Evolutionary conservation across 2,888 invertebrate species (phyloP).

Genomic region (Dryococelus australis): DNA sequence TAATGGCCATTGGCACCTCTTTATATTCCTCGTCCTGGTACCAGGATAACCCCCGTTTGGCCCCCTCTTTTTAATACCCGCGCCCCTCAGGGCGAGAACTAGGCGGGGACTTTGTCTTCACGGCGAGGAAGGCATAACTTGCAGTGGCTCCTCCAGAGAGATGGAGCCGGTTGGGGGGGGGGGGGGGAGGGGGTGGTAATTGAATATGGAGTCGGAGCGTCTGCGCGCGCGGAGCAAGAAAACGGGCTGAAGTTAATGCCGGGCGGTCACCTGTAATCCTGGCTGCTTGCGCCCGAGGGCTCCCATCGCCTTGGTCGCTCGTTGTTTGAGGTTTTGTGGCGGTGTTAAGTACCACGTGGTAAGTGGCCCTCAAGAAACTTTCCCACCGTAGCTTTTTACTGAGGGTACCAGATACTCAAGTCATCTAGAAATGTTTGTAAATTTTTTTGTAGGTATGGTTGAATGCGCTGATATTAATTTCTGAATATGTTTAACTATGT

Average conservation of each 20-base stretch:
- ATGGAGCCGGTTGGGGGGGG: too few species aligned
- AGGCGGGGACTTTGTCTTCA: background rate
- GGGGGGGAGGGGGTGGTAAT: background rate
- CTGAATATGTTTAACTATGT: too few species aligned
- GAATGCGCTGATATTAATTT: too few species aligned
- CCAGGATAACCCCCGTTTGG: background rate
- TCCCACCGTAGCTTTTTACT: too few species aligned
- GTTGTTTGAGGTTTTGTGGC: too few species aligned
- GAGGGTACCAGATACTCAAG: too few species aligned
- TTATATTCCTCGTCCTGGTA: background rate
- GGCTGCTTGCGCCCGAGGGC: background rate
- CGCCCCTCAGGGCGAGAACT: background rate
- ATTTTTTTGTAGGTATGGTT: too few species aligned
- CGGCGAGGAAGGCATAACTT: background rate
- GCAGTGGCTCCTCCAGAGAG: background rate
- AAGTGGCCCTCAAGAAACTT: too few species aligned
- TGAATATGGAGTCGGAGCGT: background rate
- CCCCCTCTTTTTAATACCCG: background rate
- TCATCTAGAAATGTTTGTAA: too few species aligned
- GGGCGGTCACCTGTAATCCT: background rate
- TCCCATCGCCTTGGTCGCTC: too few species aligned
- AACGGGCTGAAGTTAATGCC: background rate
- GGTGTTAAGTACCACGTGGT: too few species aligned
- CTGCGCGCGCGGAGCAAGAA: background rate
- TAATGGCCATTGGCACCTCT: conserved; percentile 16